A percentile compares a stretch with the other conserved stretches of the same genome.
Conservation (phyloP, 2,797 vertebrate species). For the Yasuhikotakia modesta region DNA sequence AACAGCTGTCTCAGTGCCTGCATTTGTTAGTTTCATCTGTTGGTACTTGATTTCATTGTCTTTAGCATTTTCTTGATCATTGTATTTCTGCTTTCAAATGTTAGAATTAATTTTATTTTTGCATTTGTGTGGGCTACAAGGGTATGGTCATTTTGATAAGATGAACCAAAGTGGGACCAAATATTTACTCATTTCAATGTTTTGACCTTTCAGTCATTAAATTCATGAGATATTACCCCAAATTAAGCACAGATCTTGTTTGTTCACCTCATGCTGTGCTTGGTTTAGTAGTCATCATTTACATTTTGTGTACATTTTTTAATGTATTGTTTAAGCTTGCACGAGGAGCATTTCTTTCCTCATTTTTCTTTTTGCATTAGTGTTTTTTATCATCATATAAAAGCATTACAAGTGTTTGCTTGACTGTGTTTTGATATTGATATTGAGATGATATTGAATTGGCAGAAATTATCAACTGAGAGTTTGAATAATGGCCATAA, state of each 20-base stretch:
- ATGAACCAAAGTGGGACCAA: conserved; percentile 35
- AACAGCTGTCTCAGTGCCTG: conserved; percentile 55
- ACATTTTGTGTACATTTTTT: conserved; percentile 50
- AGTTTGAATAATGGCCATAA: background rate
- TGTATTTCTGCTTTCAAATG: background rate
- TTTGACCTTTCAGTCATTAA: conserved; percentile 45
- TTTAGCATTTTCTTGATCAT: background rate
- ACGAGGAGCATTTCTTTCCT: conserved; percentile 43
- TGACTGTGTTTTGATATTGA: background rate
- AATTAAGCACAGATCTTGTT: conserved; percentile 43
- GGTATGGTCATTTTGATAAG: too few species aligned
- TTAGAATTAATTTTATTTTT: background rate
- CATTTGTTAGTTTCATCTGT: conserved; percentile 1
- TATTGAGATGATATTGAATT: too few species aligned
- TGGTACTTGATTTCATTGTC: background rate
- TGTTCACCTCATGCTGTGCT: conserved; percentile 44
- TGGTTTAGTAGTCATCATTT: conserved; percentile 50
- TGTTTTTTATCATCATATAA: conserved; percentile 69
- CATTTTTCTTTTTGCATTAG: conserved; percentile 71
- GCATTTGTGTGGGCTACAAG: background rate
- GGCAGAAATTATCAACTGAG: background rate
- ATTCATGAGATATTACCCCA: background rate
- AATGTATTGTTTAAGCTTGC: conserved; percentile 60
- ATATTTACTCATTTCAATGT: conserved; percentile 48
- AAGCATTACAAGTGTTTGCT: conserved; percentile 56